A percentile compares a stretch with the other conserved stretches of the same genome.
Conservation (phyloP, 64 coral and sea anemone species). For the Actinia equina region DNA sequence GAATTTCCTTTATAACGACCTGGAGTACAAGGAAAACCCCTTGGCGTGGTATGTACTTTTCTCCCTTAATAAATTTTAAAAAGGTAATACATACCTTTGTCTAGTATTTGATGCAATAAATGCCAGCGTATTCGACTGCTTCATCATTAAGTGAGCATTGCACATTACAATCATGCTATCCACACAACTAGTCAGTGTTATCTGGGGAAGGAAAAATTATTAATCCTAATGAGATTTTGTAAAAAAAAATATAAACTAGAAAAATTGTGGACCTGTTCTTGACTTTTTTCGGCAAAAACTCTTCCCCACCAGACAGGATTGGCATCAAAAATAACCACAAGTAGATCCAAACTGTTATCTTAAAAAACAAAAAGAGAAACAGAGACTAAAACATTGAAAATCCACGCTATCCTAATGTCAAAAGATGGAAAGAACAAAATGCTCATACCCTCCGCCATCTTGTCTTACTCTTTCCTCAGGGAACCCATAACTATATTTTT, state of each 20-base stretch:
- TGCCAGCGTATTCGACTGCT: conserved; percentile 72
- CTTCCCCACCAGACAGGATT: conserved; percentile 85
- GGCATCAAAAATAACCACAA: conserved; percentile 85
- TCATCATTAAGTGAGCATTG: conserved; percentile 91
- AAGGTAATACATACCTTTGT: conserved; percentile 45
- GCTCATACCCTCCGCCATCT: conserved; percentile 77
- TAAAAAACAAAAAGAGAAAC: conserved; percentile 27
- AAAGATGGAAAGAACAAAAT: background rate
- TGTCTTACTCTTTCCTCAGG: conserved; percentile 33
- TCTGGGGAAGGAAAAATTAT: conserved; percentile 24
- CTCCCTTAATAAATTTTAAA: too few species aligned
- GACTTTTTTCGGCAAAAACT: conserved; percentile 41
- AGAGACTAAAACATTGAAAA: background rate
- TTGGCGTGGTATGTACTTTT: too few species aligned
- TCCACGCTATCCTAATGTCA: background rate
- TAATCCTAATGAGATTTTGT: background rate
- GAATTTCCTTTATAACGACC: too few species aligned
- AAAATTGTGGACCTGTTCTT: background rate
- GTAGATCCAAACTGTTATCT: conserved; percentile 70
- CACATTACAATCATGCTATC: conserved; percentile 83
- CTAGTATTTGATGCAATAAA: conserved; percentile 74
- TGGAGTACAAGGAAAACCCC: too few species aligned
- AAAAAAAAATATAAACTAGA: too few species aligned
- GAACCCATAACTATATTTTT: background rate
- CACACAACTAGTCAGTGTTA: conserved; percentile 73